Evolutionary conservation across 2,888 invertebrate species (phyloP).

Genomic region (Muscina levida): DNA sequence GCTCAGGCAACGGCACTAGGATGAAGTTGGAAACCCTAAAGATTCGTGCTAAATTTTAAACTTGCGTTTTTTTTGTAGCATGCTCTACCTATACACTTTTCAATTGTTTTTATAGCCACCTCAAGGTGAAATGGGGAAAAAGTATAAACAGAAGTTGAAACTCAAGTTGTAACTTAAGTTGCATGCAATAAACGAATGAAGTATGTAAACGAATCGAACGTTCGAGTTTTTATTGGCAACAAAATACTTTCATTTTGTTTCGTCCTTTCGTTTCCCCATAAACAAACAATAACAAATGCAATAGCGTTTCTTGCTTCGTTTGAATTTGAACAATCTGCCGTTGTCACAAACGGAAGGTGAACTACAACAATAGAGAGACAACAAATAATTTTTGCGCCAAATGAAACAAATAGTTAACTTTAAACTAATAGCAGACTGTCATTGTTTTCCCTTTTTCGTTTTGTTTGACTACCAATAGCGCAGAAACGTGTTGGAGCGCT

Average conservation of each 20-base stretch:
- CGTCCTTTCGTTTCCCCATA: not conserved
- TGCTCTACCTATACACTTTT: conserved; percentile 15
- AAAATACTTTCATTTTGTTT: conserved; percentile 5
- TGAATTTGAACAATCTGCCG: conserved; percentile 29
- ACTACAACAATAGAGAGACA: not conserved
- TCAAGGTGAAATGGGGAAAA: too few relatives aligned
- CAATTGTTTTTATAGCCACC: conserved; percentile 23
- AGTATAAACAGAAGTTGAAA: not conserved
- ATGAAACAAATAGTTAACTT: conserved; percentile 17
- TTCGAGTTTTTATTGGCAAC: conserved; percentile 15
- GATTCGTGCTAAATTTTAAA: conserved; percentile 24
- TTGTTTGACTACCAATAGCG: not conserved
- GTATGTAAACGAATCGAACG: conserved; percentile 8
- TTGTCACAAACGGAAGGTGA: conserved; percentile 33
- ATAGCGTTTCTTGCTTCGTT: conserved; percentile 2
- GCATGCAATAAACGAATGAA: conserved; percentile 48
- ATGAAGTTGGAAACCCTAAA: not conserved
- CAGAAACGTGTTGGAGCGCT: not conserved
- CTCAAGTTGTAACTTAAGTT: conserved; percentile 41
- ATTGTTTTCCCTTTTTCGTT: not conserved
- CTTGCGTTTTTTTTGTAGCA: conserved; percentile 6
- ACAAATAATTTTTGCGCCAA: conserved; percentile 28
- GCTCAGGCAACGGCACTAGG: not conserved
- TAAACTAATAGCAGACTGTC: conserved; percentile 24
- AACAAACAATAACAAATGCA: not conserved